phyloP scores from a whole-genome alignment of 2,797 vertebrate species.

The Stomatorhinus walkeri region DNA sequence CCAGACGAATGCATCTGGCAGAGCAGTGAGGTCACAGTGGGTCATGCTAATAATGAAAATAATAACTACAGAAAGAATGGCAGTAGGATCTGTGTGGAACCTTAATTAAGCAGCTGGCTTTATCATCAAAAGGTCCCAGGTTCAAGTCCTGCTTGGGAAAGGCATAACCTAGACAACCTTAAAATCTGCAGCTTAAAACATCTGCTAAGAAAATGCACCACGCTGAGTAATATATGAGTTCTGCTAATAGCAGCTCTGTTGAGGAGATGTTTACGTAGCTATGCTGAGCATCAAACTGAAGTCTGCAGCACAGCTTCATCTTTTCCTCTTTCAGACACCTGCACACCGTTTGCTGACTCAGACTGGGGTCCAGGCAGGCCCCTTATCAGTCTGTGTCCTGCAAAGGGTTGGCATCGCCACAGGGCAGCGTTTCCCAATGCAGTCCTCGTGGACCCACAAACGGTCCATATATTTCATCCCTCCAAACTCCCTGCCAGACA shows the following conservation, averaged over 20 bases:
- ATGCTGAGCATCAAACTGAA: not conserved
- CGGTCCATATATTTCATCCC: not conserved
- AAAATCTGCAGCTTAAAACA: not conserved
- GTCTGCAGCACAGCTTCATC: not conserved
- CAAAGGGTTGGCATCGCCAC: not conserved
- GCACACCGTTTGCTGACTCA: not conserved
- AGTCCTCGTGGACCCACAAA: not conserved
- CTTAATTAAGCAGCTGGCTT: not conserved
- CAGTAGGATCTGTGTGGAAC: not conserved
- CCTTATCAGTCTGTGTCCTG: not conserved
- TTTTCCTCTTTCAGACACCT: not conserved
- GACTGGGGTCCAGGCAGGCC: not conserved
- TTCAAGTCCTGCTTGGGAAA: not conserved
- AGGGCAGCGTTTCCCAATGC: not conserved
- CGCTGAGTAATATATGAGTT: not conserved
- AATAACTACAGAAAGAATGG: not conserved
- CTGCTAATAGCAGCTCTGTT: not conserved
- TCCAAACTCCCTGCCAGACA: not conserved
- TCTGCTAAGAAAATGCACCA: not conserved
- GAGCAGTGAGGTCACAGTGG: not conserved
- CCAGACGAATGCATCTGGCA: constrained; percentile 18
- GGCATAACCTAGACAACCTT: not conserved
- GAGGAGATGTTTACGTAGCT: not conserved
- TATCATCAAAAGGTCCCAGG: not conserved
- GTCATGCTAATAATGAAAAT: constrained; percentile 11